Evolutionary conservation across 2,888 invertebrate genomes (phyloP).

Genomic region (Spilosoma lubricipeda): DNA sequence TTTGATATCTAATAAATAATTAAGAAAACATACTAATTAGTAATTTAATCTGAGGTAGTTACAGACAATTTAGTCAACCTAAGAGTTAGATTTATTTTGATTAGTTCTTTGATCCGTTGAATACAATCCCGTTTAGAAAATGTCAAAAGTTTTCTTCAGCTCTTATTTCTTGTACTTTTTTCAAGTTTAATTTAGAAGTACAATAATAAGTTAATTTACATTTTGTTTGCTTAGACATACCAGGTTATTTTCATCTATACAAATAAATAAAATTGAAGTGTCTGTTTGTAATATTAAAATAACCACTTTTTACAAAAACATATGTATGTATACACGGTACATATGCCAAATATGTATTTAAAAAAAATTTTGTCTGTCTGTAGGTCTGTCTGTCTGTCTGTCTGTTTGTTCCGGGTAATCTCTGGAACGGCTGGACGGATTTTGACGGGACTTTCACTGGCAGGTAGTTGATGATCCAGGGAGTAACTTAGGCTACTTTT

Average conservation of each 20-base stretch:
- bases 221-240: conserved; percentile 36
- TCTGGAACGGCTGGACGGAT: no score
- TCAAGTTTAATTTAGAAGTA: conserved; percentile 25
- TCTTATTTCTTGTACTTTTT: conserved; percentile 17
- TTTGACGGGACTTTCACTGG: no score
- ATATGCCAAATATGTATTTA: no score
- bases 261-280: no score
- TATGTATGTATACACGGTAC: no score
- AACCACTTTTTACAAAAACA: no score
- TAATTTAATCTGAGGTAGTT: background rate
- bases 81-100: background rate
- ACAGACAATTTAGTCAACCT: background rate
- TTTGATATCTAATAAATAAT: background rate
- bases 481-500: no score
- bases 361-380: no score
- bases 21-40: background rate
- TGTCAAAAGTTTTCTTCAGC: conserved; percentile 13
- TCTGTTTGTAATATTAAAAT: no score
- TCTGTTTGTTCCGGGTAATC: no score
- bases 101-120: conserved; percentile 15
- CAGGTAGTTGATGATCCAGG: no score
- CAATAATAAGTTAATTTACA: conserved; percentile 20
- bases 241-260: conserved; percentile 23
- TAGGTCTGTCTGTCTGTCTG: no score
- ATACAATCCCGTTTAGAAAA: conserved; percentile 8